Base-by-base conservation (phyloP, 2,888 invertebrate genomes). In the Saturnia japonica region DNA sequence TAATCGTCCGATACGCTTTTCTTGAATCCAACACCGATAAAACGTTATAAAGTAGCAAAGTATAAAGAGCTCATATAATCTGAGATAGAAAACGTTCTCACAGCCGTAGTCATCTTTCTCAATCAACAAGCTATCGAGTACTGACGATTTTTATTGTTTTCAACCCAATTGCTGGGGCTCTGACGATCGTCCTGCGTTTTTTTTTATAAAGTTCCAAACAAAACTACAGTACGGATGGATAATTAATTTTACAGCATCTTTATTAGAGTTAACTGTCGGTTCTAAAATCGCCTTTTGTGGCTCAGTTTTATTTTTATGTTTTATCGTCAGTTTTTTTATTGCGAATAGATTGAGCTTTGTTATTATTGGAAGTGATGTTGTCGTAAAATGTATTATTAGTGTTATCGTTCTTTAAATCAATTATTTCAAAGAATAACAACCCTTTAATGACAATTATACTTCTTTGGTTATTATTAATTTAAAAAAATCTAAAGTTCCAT, bases 121-220 rank as follows among this genome's bases (percentile, higher is more conserved):
- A 93, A 94, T 94, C 91, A 93, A 88, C 93, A 77, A 82, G 72
- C 85, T 86, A 85, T 86, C 85, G 84, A 85, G 79, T 81, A 84
- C 77, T 73, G 75, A 91, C 87, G 91, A 91, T 92, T 93, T 93
- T 93, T 93, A 93, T 93, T 93, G 92, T 93, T 93, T 93, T 88
- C 87, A 79, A 84, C 84, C 86, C 87, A 88, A 90, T 87, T 82
- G 87, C 81, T 88, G 88, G 83, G 88, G 85, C 78, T 76, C 64
- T 75, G 75, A 71, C 77, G 72, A 78, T 71, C 72, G 68, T 72
- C 51, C 72, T 71, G 73, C 67, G 72, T 79, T 81, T 82, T 84
- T 60, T 25, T 85, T 83, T 85, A 83, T 80, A 79, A 82, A 82
- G 82, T 84, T 82, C 80, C 77, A 71, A 74, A 78, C 71, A 82